Evolutionary conservation across 2,113 vertebrate species (phyloP).

Genomic region (Platycercus adscitus): DNA sequence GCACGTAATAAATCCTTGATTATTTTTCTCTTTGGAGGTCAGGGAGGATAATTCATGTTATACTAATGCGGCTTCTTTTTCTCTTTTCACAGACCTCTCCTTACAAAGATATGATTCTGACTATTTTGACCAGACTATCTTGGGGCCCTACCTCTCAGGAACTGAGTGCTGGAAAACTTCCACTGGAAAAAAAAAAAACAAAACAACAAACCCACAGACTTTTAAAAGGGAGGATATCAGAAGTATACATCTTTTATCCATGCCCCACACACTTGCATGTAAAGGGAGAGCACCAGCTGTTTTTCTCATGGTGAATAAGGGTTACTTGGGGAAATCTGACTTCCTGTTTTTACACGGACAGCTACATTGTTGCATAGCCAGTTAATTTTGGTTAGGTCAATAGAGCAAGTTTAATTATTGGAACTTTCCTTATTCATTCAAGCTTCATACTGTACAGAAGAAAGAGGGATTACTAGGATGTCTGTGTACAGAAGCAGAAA

Average conservation of each 20-base stretch:
- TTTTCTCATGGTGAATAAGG: slow-evolving; percentile 83
- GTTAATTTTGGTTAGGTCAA: slow-evolving; percentile 81
- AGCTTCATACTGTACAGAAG: slow-evolving; percentile 21
- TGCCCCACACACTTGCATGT: slow-evolving; percentile 70
- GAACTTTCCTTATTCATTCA: slow-evolving; percentile 66
- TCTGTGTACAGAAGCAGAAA: slow-evolving; percentile 17
- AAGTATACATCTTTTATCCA: slow-evolving; percentile 78
- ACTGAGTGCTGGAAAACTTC: slow-evolving; percentile 70
- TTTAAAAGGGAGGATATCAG: slow-evolving; percentile 80
- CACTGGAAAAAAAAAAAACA: slow-evolving; percentile 7
- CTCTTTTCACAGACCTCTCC: slow-evolving; percentile 62
- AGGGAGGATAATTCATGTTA: slow-evolving; percentile 65
- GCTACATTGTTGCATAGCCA: slow-evolving; percentile 76
- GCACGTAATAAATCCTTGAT: slow-evolving; percentile 47
- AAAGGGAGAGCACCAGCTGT: slow-evolving; percentile 78
- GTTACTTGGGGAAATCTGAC: slow-evolving; percentile 83
- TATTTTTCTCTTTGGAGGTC: slow-evolving; percentile 62
- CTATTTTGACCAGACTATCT: slow-evolving; percentile 71
- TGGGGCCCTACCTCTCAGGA: slow-evolving; percentile 67
- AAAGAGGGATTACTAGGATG: slow-evolving; percentile 45
- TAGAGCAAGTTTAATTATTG: slow-evolving; percentile 79
- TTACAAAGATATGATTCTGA: slow-evolving; percentile 64
- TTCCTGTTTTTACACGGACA: slow-evolving; percentile 86
- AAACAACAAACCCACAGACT: slow-evolving; percentile 10
- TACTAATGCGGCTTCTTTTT: slow-evolving; percentile 54